Percentiles rank a stretch among this genome's conserved stretches.
Evolutionary conservation across 2,113 vertebrate genomes (phyloP).

Genomic region (Malurus alboscapulatus): DNA sequence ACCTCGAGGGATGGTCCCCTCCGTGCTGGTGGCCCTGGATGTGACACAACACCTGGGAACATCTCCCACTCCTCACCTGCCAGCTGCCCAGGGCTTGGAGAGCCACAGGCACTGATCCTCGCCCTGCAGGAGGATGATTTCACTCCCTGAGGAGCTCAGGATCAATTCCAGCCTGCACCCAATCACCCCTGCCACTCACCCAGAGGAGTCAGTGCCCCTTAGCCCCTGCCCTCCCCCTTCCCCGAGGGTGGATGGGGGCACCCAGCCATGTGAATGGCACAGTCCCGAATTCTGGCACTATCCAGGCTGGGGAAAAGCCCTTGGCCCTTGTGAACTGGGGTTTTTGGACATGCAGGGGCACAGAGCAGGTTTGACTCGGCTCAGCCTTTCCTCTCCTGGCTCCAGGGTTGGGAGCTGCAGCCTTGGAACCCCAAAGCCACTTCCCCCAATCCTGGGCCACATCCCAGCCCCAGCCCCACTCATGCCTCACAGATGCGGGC

Average conservation of each 20-base stretch:
- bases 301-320: not conserved
- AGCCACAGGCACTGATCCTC: not conserved
- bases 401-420: not conserved
- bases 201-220: not conserved
- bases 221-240: not conserved
- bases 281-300: fast-evolving
- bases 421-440: not conserved
- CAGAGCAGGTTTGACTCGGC: not conserved
- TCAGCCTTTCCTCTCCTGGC: not conserved
- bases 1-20: not conserved
- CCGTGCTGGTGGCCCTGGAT: fast-evolving
- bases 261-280: not conserved
- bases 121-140: not conserved
- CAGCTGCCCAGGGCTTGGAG: fast-evolving
- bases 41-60: fast-evolving
- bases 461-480: not conserved
- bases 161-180: not conserved
- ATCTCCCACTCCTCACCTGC: not conserved
- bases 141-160: not conserved
- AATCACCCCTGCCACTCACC: fast-evolving
- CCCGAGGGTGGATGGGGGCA: fast-evolving
- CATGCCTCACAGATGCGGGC: not conserved
- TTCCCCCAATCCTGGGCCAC: not conserved
- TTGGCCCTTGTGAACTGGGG: not conserved
- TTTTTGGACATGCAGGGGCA: not conserved